Conservation (phyloP, 2,113 vertebrate genomes). For the Morone chrysops region DNA sequence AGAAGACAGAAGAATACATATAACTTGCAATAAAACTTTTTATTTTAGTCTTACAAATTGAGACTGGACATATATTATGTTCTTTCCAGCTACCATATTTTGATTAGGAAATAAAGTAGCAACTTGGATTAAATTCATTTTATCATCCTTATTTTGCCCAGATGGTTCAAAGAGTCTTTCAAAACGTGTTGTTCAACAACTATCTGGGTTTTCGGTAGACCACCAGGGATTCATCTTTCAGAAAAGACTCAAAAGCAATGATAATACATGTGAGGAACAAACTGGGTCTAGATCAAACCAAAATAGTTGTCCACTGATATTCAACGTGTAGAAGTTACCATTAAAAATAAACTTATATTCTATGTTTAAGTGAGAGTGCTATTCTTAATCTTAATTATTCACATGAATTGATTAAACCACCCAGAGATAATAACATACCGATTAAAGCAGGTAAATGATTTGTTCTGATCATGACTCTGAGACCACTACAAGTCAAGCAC, state of each 20-base stretch:
- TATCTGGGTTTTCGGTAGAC: too few species aligned
- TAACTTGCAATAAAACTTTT: too few species aligned
- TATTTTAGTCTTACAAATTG: too few species aligned
- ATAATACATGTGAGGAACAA: not conserved
- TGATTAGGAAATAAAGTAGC: too few species aligned
- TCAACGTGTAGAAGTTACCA: not conserved
- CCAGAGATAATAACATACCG: not conserved
- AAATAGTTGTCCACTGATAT: not conserved
- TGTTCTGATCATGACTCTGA: slow-evolving; percentile 7
- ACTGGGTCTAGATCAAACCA: not conserved
- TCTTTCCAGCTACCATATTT: too few species aligned
- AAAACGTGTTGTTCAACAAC: too few species aligned
- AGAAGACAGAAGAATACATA: too few species aligned
- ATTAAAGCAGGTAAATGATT: not conserved
- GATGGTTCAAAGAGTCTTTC: not conserved
- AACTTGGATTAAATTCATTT: not conserved
- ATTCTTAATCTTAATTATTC: not conserved
- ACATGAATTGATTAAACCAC: not conserved
- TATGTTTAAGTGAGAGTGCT: not conserved
- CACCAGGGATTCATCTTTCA: not conserved
- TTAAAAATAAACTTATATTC: not conserved
- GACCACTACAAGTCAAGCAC: slow-evolving; percentile 19
- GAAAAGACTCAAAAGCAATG: not conserved
- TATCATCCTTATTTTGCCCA: not conserved
- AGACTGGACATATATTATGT: too few species aligned